Evolutionary conservation across 2,113 vertebrate species (phyloP), one percentile per base, ranked within the genome.

Genomic region (Nannospalax galili): DNA sequence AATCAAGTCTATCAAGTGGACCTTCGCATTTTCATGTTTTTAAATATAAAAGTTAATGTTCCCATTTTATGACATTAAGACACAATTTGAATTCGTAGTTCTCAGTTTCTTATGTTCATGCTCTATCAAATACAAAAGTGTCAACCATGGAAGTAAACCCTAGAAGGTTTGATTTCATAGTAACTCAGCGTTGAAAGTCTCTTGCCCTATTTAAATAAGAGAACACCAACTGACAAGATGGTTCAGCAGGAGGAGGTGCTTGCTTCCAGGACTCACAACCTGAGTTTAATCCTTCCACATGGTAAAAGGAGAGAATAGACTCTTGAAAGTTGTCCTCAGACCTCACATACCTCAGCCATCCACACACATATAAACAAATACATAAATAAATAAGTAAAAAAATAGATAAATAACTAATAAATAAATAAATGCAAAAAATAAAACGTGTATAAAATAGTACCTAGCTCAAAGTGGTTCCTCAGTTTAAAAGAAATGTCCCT

Each of bases 11-110:
- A 67, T 42, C 67, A 32, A 92, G 37, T 32, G 64, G 14, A 0
- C 28, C 15, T 32, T 79, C 42, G 15, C 58, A 45, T 45, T 80
- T 4, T 30, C 28, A 10, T n/a, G 48, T 48, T 90, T 64, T 78
- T 40, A 2, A 81, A 7, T 20, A 24, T n/a, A 91, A 10, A 92
- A 90, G 67, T 28, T 32, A 26, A 70, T 75, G 0, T 73, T 58
- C n/a, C 58, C 77, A 67, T 72, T 75, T 70, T 81, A 87, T 93
- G 52, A 78, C 17, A 70, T 22, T 42, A 85, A 94, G 26, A 94
- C 77, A 78, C 5, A 22, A 65, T 28, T 70, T 62, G 5, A 79
- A 64, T 14, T 88, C 19, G 30, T 37, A 28, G 65, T 90, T 78
- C 60, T 78, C 48, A 58, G 7, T 19, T 95, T 81, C 48, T 65